Base-by-base conservation (phyloP, 2,113 vertebrate genomes). In the Pithys albifrons region DNA sequence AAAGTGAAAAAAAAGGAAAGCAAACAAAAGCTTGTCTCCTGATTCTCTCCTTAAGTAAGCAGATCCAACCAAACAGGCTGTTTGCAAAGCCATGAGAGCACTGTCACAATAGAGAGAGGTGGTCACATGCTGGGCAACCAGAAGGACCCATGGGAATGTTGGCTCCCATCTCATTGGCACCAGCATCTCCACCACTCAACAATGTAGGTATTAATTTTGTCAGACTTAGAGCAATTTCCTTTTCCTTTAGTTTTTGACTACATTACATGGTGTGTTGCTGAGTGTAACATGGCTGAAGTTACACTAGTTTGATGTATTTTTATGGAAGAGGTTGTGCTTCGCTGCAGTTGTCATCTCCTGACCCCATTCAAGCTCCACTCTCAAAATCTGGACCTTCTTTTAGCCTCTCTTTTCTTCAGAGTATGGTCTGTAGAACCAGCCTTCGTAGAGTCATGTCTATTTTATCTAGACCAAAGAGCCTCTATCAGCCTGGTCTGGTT, bases 181-280 rank as follows among this genome's bases (percentile, higher is more conserved):
- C 7, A 35, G 33, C 35, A 48, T 7, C 58, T 31, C 66, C 72
- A 67, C 17, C 33, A 2, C 55, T 19, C 35, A 10, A n/a, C 48
- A 81, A 19, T 0, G 1, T 18, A 72, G 74, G 24, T 27, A 27
- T 8, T 59, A 43, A 24, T 62, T 91, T 66, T 15, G 2, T 65
- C 70, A 62, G 43, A 31, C 19, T 43, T 18, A 0, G 0, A 46
- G 75, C 11, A 57, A 23, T 49, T 70, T 57, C 49, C 23, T 85
- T 93, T 51, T 51, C 28, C 10, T 64, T 41, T 39, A 16, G 16
- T 65, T 73, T 83, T 46, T 39, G 27, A 45, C 35, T 19, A 10
- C 1, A 0, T 70, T 49, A 12, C 14, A 2, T 0, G 0, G 7
- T 5, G 6, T 27, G 49, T 10, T 19, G 1, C 13, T 39, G 71